Evolutionary conservation across 2,888 invertebrate species (phyloP).

Genomic region (Lottia gigantea): DNA sequence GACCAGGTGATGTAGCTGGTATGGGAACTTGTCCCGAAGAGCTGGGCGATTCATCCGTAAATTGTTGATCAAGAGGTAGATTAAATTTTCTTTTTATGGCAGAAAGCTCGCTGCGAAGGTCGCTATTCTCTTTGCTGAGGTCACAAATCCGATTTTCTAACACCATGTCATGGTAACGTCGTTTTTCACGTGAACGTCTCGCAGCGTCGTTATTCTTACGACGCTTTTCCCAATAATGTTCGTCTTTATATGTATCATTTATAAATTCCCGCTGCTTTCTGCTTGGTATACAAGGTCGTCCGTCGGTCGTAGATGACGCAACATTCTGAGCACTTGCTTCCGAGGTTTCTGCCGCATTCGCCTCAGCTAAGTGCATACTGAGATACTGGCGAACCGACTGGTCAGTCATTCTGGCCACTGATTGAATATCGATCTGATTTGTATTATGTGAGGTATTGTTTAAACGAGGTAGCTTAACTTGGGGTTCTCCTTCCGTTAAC

Average conservation of each 20-base stretch:
- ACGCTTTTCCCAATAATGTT: slow-evolving; percentile 96
- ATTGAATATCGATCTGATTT: not conserved
- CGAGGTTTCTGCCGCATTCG: not conserved
- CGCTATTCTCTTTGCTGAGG: slow-evolving; percentile 93
- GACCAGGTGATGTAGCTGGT: slow-evolving; percentile 10
- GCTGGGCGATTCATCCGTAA: slow-evolving; percentile 12
- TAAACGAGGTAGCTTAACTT: slow-evolving; percentile 23
- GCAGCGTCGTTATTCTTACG: slow-evolving; percentile 97
- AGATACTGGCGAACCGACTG: not conserved
- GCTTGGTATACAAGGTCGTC: slow-evolving; percentile 69
- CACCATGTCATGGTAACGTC: slow-evolving; percentile 96
- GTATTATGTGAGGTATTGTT: slow-evolving; percentile 19
- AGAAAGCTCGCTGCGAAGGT: slow-evolving; percentile 90
- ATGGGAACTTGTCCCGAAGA: slow-evolving; percentile 8
- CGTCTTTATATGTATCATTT: slow-evolving; percentile 95
- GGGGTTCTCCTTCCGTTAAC: slow-evolving; percentile 33
- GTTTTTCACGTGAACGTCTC: slow-evolving; percentile 94
- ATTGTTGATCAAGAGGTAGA: slow-evolving; percentile 46
- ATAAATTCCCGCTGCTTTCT: slow-evolving; percentile 96
- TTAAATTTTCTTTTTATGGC: slow-evolving; percentile 86
- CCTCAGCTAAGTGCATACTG: slow-evolving; percentile 5
- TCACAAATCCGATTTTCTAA: slow-evolving; percentile 93
- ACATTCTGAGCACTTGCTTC: not conserved
- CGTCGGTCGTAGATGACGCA: not conserved
- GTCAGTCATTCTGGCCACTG: not conserved